phyloP scores from a whole-genome alignment of 2,113 vertebrate genomes.

The Gallinago paraguaiae region DNA sequence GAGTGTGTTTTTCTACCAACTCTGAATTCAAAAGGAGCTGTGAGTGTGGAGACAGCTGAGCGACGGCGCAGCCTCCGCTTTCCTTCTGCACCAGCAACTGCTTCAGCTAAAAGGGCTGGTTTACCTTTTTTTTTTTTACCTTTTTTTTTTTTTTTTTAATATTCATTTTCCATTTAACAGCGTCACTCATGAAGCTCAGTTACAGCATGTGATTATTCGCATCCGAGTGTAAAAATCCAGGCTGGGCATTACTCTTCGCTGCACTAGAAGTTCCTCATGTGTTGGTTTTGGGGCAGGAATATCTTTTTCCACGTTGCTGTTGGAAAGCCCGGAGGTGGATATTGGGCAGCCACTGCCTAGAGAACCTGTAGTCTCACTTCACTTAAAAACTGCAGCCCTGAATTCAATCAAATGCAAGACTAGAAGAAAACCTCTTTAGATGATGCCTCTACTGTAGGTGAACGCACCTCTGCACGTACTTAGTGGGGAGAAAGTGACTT shows the following conservation, averaged over 20 bases:
- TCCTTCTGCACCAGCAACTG: not conserved
- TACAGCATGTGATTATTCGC: not conserved
- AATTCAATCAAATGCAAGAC: fast-evolving
- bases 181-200: not conserved
- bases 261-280: not conserved
- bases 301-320: not conserved
- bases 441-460: not conserved
- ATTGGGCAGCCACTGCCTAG: not conserved
- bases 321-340: fast-evolving
- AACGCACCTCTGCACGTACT: fast-evolving
- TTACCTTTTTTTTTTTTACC: not conserved
- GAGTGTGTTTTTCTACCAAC: constrained; percentile 10
- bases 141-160: not conserved
- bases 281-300: not conserved
- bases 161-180: not conserved
- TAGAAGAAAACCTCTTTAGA: not conserved
- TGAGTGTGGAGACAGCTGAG: not conserved
- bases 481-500: not conserved
- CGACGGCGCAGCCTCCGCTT: not conserved
- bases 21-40: not conserved
- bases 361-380: not conserved
- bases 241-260: not conserved
- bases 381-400: not conserved
- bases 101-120: not conserved
- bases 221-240: not conserved